These are phyloP conservation scores for Porites rus DNA, from an alignment of 92 coral and sea anemone species.

Conservation along the genomic window DNA sequence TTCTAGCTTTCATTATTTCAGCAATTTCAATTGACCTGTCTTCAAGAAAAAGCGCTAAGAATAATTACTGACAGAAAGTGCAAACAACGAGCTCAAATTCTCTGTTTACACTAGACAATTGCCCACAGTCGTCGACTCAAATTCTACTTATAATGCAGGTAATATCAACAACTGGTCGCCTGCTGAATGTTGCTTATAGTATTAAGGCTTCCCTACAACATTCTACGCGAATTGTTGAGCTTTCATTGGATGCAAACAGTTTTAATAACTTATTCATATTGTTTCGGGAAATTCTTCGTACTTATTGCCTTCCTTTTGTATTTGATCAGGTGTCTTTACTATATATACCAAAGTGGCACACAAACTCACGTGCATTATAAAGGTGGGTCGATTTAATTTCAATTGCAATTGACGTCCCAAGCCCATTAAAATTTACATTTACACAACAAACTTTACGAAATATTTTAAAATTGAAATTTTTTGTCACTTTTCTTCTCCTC, in stretches of 20 bases:
- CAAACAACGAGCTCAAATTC: constrained; percentile 25
- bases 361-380: neutral
- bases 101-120: neutral
- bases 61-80: constrained; percentile 29
- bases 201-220: neutral
- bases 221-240: neutral
- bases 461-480: neutral
- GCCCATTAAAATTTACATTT: neutral
- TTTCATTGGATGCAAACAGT: constrained; percentile 29
- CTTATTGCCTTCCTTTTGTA: constrained; percentile 35
- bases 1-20: constrained; percentile 12
- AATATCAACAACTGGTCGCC: neutral
- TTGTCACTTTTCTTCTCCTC: neutral
- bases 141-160: neutral
- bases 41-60: constrained; percentile 19
- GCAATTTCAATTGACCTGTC: constrained; percentile 31
- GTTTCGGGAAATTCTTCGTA: neutral
- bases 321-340: constrained; percentile 31
- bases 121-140: neutral
- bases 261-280: constrained; percentile 14
- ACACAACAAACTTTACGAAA: neutral
- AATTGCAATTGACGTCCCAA: neutral
- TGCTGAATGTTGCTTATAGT: neutral
- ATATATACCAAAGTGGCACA: neutral
- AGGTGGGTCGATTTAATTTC: neutral